These are phyloP conservation scores for Acanthisitta chloris DNA, from an alignment of 2,113 vertebrate species.

Conservation along the genomic window DNA sequence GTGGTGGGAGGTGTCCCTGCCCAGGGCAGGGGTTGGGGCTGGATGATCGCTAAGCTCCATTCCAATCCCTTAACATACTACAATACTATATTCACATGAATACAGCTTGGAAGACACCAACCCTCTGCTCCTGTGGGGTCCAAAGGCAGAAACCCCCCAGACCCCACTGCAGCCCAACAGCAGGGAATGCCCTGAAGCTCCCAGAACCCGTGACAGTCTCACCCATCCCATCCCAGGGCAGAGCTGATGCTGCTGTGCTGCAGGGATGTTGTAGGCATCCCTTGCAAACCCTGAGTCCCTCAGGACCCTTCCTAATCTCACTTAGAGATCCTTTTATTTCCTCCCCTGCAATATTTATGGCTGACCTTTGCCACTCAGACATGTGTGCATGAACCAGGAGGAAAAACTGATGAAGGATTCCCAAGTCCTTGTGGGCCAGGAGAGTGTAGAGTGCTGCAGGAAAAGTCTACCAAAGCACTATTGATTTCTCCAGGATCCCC, in stretches of 20 bases:
- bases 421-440: background rate
- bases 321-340: background rate
- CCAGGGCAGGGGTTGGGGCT: no score
- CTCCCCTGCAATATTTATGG: conserved; percentile 5
- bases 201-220: accelerated
- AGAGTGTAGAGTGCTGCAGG: accelerated
- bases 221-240: accelerated
- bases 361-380: background rate
- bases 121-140: background rate
- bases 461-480: background rate
- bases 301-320: background rate
- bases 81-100: background rate
- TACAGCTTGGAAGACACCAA: background rate
- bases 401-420: background rate
- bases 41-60: no score
- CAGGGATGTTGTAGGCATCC: background rate
- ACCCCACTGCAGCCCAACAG: background rate
- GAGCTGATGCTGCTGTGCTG: background rate
- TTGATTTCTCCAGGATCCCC: background rate
- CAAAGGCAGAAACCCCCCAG: background rate
- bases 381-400: background rate
- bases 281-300: background rate
- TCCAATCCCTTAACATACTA: no score
- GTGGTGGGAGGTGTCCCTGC: no score
- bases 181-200: background rate